A percentile compares a stretch with the other conserved stretches of the same genome.
Evolutionary conservation across 1,140 invertebrate genomes (phyloP).

Genomic region (Coelopa frigida): DNA sequence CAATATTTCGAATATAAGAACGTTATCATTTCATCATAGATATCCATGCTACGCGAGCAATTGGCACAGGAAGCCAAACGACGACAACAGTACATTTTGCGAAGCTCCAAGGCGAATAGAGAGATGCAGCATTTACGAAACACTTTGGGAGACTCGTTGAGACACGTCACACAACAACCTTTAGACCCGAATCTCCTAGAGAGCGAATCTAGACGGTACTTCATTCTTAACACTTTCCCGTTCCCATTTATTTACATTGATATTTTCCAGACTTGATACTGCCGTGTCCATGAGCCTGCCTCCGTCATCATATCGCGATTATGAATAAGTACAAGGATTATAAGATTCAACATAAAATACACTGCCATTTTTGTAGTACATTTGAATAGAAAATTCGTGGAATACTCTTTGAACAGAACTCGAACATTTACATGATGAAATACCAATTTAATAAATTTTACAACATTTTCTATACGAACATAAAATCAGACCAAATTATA

Average conservation of each 20-base stretch:
- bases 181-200: constrained; percentile 75
- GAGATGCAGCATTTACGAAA: constrained; percentile 78
- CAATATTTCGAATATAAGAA: too few species aligned
- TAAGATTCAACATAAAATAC: neutral
- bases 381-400: too few species aligned
- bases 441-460: too few species aligned
- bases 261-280: constrained; percentile 33
- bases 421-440: too few species aligned
- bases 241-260: neutral
- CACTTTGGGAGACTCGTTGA: constrained; percentile 74
- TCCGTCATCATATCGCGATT: constrained; percentile 37
- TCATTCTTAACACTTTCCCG: neutral
- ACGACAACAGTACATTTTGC: constrained; percentile 72
- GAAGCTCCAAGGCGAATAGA: constrained; percentile 71
- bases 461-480: too few species aligned
- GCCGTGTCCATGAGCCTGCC: constrained; percentile 44
- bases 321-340: constrained; percentile 22
- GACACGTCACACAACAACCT: constrained; percentile 67
- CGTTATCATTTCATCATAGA: constrained; percentile 45
- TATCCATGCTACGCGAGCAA: constrained; percentile 69
- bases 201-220: constrained; percentile 66
- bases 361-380: too few species aligned
- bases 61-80: constrained; percentile 78
- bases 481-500: too few species aligned
- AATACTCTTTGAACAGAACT: too few species aligned